Percentiles rank a stretch among this genome's conserved stretches.
These are phyloP conservation scores for Rugalucina vietnamica DNA, from an alignment of 2,888 invertebrate species.

Conservation along the genomic window DNA sequence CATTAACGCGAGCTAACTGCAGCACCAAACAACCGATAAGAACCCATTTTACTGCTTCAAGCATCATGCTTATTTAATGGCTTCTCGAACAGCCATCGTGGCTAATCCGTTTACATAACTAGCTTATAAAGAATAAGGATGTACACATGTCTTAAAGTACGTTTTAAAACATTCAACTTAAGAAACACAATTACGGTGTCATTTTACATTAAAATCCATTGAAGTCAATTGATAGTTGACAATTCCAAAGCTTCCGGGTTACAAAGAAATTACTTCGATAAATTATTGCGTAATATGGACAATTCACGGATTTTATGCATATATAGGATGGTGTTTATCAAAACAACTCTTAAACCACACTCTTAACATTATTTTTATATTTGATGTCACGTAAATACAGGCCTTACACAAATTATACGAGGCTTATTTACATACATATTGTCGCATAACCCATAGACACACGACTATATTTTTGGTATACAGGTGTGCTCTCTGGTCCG, in stretches of 20 bases:
- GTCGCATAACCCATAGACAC: neutral
- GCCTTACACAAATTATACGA: neutral
- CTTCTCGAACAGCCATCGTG: too few relatives aligned
- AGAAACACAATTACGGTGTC: too few relatives aligned
- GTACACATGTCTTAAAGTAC: too few relatives aligned
- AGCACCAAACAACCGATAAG: neutral
- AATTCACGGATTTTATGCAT: neutral
- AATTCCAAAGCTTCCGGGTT: neutral
- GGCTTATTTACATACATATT: neutral
- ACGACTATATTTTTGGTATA: neutral
- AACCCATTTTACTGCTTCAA: neutral
- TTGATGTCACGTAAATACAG: neutral
- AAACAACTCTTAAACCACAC: neutral
- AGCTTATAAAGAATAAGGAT: too few relatives aligned
- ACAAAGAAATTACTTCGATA: neutral
- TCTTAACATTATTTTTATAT: constrained; percentile 1
- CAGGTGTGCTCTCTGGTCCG: neutral
- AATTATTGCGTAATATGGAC: neutral
- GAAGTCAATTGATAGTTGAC: too few relatives aligned
- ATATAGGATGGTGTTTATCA: neutral
- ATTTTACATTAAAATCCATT: too few relatives aligned
- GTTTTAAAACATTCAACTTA: too few relatives aligned
- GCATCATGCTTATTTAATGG: neutral
- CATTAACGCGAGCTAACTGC: constrained; percentile 17
- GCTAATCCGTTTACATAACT: too few relatives aligned